Evolutionary conservation across 2,113 vertebrate species (phyloP).

Genomic region (Vanacampus margaritifer): DNA sequence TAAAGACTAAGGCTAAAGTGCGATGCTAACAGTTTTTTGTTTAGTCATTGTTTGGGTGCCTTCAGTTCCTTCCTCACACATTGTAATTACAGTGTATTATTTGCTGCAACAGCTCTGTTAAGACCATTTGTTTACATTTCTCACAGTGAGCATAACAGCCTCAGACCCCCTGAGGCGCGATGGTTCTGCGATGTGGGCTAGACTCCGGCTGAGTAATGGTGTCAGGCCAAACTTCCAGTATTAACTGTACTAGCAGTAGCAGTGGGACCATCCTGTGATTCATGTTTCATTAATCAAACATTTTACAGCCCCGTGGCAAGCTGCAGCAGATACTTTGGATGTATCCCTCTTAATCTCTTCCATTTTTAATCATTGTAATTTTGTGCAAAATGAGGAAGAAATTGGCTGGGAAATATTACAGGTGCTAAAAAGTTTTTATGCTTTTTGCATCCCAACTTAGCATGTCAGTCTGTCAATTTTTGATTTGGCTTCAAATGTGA

Average conservation of each 20-base stretch:
- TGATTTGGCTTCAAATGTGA: not conserved
- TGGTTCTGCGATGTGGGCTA: constrained; percentile 33
- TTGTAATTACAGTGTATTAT: constrained; percentile 27
- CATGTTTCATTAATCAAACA: constrained; percentile 71
- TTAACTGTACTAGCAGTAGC: constrained; percentile 51
- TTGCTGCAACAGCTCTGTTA: constrained; percentile 31
- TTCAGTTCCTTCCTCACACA: not conserved
- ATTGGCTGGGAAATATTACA: constrained; percentile 37
- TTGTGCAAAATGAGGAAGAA: constrained; percentile 45
- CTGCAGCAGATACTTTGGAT: constrained; percentile 47
- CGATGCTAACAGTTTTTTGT: not conserved
- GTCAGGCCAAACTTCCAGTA: constrained; percentile 53
- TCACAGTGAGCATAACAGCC: constrained; percentile 33
- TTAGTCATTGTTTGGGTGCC: not conserved
- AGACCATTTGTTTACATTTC: constrained; percentile 42
- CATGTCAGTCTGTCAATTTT: not conserved
- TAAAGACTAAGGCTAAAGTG: not conserved
- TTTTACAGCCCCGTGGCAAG: constrained; percentile 52
- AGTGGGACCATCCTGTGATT: constrained; percentile 56
- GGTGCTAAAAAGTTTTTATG: constrained; percentile 7
- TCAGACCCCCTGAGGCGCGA: constrained; percentile 29
- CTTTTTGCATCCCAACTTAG: not conserved
- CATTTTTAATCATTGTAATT: constrained; percentile 71
- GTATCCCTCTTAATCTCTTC: constrained; percentile 60
- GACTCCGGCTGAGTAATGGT: constrained; percentile 64